These are phyloP conservation scores for Sarcophaga caerulescens DNA, from an alignment of 2,888 invertebrate species.

Conservation along the genomic window DNA sequence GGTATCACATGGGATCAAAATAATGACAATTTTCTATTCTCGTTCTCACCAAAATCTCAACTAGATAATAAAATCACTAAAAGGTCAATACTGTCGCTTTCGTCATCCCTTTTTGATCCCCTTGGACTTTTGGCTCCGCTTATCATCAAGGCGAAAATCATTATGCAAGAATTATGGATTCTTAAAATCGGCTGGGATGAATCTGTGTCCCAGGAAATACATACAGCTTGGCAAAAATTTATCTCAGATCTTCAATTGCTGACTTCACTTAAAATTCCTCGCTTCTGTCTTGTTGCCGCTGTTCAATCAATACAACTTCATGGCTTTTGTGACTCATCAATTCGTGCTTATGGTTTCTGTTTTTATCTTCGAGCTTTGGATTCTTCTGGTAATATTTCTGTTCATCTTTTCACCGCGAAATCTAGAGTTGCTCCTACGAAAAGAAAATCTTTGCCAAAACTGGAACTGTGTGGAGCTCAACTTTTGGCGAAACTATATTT, in stretches of 20 bases:
- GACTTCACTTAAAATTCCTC: slow-evolving; percentile 18
- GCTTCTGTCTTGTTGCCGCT: neutral
- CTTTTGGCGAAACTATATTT: slow-evolving; percentile 36
- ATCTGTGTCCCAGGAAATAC: slow-evolving; percentile 25
- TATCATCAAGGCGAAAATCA: neutral
- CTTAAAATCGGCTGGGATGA: slow-evolving; percentile 35
- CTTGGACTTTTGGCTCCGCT: too few relatives aligned
- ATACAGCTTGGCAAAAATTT: slow-evolving; percentile 18
- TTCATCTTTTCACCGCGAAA: slow-evolving; percentile 37
- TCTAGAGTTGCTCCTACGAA: slow-evolving; percentile 54
- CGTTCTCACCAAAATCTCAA: slow-evolving; percentile 2
- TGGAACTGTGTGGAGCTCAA: slow-evolving; percentile 55
- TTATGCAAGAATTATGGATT: slow-evolving; percentile 44
- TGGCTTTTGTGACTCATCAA: slow-evolving; percentile 54
- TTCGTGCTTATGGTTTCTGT: slow-evolving; percentile 57
- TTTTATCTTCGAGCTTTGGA: slow-evolving; percentile 18
- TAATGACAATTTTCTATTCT: too few relatives aligned
- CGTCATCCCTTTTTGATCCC: too few relatives aligned
- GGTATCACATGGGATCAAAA: slow-evolving; percentile 7
- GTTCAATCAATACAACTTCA: slow-evolving; percentile 33
- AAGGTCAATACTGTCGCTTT: too few relatives aligned
- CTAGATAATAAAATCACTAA: too few relatives aligned
- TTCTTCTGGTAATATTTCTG: neutral
- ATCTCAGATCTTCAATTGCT: slow-evolving; percentile 6
- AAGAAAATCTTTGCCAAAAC: slow-evolving; percentile 56